phyloP scores from a whole-genome alignment of 2,113 vertebrate species.

The Euleptes europaea region DNA sequence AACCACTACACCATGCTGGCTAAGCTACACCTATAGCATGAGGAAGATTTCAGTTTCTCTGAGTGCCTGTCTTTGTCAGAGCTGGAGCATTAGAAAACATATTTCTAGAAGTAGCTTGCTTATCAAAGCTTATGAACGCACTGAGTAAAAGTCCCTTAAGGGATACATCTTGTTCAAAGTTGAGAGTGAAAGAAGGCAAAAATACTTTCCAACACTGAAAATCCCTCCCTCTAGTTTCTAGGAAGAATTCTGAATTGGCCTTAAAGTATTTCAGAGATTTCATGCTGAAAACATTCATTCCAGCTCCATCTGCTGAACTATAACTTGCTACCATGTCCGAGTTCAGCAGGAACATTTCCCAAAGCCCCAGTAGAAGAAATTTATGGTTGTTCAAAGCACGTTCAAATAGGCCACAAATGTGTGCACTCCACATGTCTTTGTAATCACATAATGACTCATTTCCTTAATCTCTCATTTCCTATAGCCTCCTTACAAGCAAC shows the following conservation, averaged over 20 bases:
- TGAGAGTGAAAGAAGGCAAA: background rate
- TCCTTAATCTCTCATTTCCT: conserved; percentile 77
- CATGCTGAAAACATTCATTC: conserved; percentile 53
- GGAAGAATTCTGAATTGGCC: conserved; percentile 31
- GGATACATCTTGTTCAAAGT: conserved; percentile 9
- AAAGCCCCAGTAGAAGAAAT: conserved; percentile 55
- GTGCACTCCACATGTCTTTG: conserved; percentile 74
- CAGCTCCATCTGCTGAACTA: conserved; percentile 39
- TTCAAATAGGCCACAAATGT: conserved; percentile 68
- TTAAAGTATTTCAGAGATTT: conserved; percentile 26
- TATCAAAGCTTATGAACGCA: background rate
- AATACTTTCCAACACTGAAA: background rate
- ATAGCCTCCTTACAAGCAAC: conserved; percentile 72
- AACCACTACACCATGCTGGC: too few relatives aligned
- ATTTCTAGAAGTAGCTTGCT: conserved; percentile 4
- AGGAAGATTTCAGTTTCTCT: background rate
- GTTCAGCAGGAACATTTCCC: conserved; percentile 62
- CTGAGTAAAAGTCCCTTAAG: background rate
- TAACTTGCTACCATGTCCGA: conserved; percentile 50
- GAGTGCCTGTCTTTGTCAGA: background rate
- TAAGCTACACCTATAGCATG: background rate
- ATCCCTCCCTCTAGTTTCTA: conserved; percentile 10
- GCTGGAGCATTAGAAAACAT: background rate
- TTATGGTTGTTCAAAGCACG: conserved; percentile 58
- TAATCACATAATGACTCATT: conserved; percentile 78